Evolutionary conservation across 2,797 vertebrate species (phyloP).

Genomic region (Sebastes ruberrimus): DNA sequence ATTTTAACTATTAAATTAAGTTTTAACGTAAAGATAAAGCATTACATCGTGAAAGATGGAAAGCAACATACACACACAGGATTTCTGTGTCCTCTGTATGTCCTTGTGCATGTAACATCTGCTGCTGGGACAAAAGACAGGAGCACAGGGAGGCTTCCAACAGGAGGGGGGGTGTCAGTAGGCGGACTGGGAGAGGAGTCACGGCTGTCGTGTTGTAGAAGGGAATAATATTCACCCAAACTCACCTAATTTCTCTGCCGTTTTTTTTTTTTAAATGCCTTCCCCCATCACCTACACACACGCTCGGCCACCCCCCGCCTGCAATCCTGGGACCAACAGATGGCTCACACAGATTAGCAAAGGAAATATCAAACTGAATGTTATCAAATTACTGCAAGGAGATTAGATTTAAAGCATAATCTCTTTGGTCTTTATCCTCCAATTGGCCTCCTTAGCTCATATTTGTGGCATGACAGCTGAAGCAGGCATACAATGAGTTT

Average conservation of each 20-base stretch:
- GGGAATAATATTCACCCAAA: constrained; percentile 23
- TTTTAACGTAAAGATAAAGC: constrained; percentile 73
- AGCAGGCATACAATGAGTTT: constrained; percentile 5
- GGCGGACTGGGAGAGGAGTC: constrained; percentile 5
- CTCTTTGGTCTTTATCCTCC: constrained; percentile 54
- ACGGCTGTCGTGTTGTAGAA: not conserved
- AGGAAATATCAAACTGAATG: constrained; percentile 77
- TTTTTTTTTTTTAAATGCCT: constrained; percentile 30
- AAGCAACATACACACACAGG: not conserved
- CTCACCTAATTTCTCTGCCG: constrained; percentile 27
- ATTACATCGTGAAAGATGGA: not conserved
- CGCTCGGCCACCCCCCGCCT: not conserved
- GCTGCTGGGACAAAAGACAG: constrained; percentile 24
- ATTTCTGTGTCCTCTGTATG: constrained; percentile 37
- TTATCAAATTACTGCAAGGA: constrained; percentile 70
- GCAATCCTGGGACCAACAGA: constrained; percentile 70
- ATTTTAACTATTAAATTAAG: constrained; percentile 29
- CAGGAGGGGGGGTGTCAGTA: constrained; percentile 12
- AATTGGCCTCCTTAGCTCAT: constrained; percentile 50
- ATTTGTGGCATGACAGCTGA: constrained; percentile 45
- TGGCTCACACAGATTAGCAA: constrained; percentile 77
- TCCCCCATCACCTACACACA: constrained; percentile 32
- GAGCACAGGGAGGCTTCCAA: not conserved
- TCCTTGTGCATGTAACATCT: constrained; percentile 58
- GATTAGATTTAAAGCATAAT: constrained; percentile 77